These are phyloP conservation scores for Tetramorium alpestre DNA, from an alignment of 1,140 invertebrate species.

Conservation along the genomic window DNA sequence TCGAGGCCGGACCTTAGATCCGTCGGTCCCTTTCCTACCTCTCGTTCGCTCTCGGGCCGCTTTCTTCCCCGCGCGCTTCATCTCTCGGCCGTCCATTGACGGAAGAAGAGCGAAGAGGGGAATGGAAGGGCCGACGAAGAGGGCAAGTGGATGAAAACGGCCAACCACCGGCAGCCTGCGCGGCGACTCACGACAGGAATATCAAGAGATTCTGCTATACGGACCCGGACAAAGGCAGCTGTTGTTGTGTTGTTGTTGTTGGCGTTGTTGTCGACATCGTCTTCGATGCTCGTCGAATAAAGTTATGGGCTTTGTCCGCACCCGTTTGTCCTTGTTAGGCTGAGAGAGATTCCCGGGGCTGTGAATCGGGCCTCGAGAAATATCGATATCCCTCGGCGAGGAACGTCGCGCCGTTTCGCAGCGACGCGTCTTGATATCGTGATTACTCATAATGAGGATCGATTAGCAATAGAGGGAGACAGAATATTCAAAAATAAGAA, in stretches of 20 bases:
- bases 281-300: conserved; percentile 67
- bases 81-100: conserved; percentile 5
- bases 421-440: conserved; percentile 30
- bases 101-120: background rate
- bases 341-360: background rate
- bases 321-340: conserved; percentile 69
- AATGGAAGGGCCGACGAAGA: conserved; percentile 47
- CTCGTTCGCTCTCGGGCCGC: background rate
- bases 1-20: conserved; percentile 78
- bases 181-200: conserved; percentile 80
- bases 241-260: conserved; percentile 50
- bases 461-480: background rate
- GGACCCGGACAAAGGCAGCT: conserved; percentile 61
- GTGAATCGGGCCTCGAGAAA: background rate
- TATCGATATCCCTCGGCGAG: conserved; percentile 41
- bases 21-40: conserved; percentile 67
- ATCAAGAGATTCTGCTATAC: conserved; percentile 77
- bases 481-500: background rate
- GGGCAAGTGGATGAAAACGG: conserved; percentile 68
- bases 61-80: conserved; percentile 25
- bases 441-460: conserved; percentile 51
- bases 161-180: conserved; percentile 77
- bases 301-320: conserved; percentile 65
- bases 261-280: conserved; percentile 62
- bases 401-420: background rate